phyloP scores from a whole-genome alignment of 2,113 vertebrate species.

The Cololabis saira region DNA sequence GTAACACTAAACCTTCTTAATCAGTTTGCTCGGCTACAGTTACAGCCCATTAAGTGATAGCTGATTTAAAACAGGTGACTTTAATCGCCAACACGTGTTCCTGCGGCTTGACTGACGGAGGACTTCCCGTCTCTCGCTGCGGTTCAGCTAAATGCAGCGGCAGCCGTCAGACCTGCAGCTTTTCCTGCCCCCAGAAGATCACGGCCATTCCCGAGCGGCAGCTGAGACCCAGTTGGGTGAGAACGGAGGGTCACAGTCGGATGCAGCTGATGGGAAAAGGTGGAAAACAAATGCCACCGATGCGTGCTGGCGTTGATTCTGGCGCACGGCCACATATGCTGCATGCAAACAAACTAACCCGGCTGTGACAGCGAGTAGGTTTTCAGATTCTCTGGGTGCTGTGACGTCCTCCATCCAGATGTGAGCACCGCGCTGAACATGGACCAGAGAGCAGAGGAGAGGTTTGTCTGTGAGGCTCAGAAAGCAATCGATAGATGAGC shows the following conservation, averaged over 20 bases:
- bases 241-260: conserved; percentile 21
- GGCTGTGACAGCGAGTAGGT: not conserved
- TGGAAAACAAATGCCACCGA: not conserved
- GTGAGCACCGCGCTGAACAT: too few relatives aligned
- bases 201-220: conserved; percentile 42
- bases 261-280: conserved; percentile 1
- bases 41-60: conserved; percentile 12
- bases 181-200: conserved; percentile 39
- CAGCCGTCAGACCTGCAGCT: conserved; percentile 43
- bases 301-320: not conserved
- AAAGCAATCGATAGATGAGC: too few relatives aligned
- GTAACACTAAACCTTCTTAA: conserved; percentile 4
- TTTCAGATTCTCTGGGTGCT: too few relatives aligned
- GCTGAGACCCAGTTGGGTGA: not conserved
- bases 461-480: too few relatives aligned
- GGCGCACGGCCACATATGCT: not conserved
- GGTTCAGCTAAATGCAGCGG: conserved; percentile 8
- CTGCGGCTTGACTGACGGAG: conserved; percentile 23
- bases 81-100: conserved; percentile 10
- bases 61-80: conserved; percentile 34
- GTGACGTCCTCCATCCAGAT: too few relatives aligned
- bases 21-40: not conserved
- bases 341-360: not conserved
- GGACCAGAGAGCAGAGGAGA: too few relatives aligned
- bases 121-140: conserved; percentile 27